Evolutionary conservation across 2,888 invertebrate species (phyloP), one percentile per base, ranked within the genome.

Genomic region (Aporophyla lueneburgensis): DNA sequence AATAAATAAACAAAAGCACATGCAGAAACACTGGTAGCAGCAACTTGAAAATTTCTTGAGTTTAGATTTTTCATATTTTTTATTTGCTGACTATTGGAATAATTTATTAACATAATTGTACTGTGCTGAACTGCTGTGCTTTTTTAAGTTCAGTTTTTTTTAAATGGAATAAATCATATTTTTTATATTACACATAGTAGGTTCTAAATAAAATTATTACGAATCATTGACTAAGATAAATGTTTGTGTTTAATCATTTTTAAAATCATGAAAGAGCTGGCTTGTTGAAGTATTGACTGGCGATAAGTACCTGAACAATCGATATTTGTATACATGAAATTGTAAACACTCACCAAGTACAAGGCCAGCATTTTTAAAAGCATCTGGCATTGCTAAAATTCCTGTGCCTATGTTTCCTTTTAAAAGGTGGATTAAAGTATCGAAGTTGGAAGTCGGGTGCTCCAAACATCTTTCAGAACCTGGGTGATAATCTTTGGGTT

Each of bases 381-480:
- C 99, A 95, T 99, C 98, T 7, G 99, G 99, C 98, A 99, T 99
- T 12, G 99, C 99, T 86, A 99, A 96, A 87, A 99, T 99, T 7
- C 99, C 99, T 0, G 99, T 99, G 12, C 99, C 99, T 83, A 97
- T 97, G 88, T 98, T 98, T 46, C 98, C 98, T 93, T 98, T 98
- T 56, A 98, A 94, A 81, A 98, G 94, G 92, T 98, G 98, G 86
- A 98, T 97, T 93, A 98, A 96, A 3, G 98, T 98, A 90, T 98
- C 98, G 87, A 98, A 97, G 95, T 98, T 99, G 84, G 98, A 98
- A 6, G 98, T 98, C 0, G 98, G 98, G 94, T 98, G 97, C 89
- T 98, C 98, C 87, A 98, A 93, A 75, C 97, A 97, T 88, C 98
- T 96, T 91, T 98, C 98, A 27, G 97, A 95, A 19, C 97, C 96